Evolutionary conservation across 1,140 invertebrate genomes (phyloP).

Genomic region (Ctenoplectra terminalis): DNA sequence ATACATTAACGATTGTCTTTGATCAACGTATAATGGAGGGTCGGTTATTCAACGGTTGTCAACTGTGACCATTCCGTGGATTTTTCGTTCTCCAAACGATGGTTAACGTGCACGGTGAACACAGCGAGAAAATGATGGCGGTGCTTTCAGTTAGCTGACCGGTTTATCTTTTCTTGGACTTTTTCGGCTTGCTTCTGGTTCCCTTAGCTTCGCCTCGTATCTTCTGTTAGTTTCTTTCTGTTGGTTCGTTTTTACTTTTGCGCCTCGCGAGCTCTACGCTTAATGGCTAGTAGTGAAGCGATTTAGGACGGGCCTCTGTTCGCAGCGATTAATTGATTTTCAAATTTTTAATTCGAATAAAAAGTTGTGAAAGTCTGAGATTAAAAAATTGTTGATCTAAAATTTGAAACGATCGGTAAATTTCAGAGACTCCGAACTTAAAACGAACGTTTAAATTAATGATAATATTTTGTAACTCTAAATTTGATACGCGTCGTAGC

Average conservation of each 20-base stretch:
- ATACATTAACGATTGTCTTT: constrained; percentile 47
- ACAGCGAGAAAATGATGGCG: constrained; percentile 44
- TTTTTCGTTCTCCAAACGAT: constrained; percentile 7
- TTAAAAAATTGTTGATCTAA: too few species aligned
- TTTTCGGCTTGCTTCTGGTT: constrained; percentile 5
- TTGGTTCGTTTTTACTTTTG: background rate
- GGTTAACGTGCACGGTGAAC: constrained; percentile 29
- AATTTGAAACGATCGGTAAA: too few species aligned
- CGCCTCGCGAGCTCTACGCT: constrained; percentile 49
- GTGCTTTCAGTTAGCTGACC: constrained; percentile 67
- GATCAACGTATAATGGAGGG: constrained; percentile 30
- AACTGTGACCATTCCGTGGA: background rate
- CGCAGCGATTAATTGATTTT: constrained; percentile 4
- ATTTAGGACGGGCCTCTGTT: constrained; percentile 50
- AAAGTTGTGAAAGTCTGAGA: too few species aligned
- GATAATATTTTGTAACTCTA: background rate
- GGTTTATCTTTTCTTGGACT: constrained; percentile 10
- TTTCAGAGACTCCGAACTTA: background rate
- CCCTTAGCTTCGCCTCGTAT: background rate
- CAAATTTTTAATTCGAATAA: too few species aligned
- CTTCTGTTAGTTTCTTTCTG: background rate
- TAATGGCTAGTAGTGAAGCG: constrained; percentile 71
- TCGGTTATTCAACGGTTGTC: background rate
- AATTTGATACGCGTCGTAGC: background rate
- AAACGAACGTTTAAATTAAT: background rate